Evolutionary conservation across 1,140 invertebrate species (phyloP).

Genomic region (Ceratosolen fusciceps): DNA sequence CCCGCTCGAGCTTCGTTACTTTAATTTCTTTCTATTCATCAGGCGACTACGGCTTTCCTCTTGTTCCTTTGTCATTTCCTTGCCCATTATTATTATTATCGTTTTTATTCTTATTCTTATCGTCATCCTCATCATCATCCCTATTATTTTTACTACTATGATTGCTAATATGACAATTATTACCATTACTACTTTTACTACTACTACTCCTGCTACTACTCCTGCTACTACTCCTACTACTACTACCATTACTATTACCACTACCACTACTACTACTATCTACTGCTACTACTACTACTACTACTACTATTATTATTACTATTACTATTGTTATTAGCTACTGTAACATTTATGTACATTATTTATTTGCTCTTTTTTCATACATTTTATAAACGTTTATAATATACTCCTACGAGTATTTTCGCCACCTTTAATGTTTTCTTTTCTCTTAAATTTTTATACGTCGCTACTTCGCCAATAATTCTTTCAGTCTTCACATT

Average conservation of each 20-base stretch:
- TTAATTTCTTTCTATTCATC: background rate
- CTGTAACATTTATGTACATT: background rate
- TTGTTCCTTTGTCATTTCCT: background rate
- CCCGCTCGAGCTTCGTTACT: constrained; percentile 3
- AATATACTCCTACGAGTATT: background rate
- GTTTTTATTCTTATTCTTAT: background rate
- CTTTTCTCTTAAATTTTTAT: background rate
- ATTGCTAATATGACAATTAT: background rate
- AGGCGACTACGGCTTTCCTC: background rate
- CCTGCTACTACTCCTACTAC: background rate
- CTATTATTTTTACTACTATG: background rate
- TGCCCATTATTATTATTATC: background rate
- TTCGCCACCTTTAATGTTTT: background rate
- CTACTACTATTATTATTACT: background rate
- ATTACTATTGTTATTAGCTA: background rate
- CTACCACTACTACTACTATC: background rate
- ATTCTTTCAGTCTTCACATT: too few species aligned
- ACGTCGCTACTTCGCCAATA: background rate
- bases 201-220: background rate
- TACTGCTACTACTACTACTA: background rate
- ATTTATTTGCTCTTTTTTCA: constrained; percentile 24
- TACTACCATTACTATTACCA: background rate
- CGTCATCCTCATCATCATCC: background rate
- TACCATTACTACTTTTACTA: background rate
- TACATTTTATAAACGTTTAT: background rate